phyloP scores from a whole-genome alignment of 2,797 vertebrate genomes.

The Takifugu rubripes region DNA sequence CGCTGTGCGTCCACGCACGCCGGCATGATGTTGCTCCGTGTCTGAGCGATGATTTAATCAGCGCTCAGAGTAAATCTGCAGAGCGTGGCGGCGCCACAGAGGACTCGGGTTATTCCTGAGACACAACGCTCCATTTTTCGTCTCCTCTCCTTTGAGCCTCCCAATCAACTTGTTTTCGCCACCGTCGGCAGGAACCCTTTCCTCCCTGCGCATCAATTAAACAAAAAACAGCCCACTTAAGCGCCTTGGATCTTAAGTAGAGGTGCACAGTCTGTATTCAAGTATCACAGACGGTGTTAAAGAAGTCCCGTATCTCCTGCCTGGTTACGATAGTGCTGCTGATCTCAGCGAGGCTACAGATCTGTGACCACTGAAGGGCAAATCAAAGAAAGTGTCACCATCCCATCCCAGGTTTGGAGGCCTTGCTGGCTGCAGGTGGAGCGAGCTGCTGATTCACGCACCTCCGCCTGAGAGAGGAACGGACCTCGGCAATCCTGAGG shows the following conservation, averaged over 20 bases:
- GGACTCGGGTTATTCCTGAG: constrained; percentile 45
- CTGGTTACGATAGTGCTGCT: no score
- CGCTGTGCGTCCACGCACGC: not conserved
- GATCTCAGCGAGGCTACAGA: no score
- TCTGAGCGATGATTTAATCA: constrained; percentile 57
- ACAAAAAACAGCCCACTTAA: constrained; percentile 34
- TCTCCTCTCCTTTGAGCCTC: constrained; percentile 44
- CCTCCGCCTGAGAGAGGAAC: constrained; percentile 67
- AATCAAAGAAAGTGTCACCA: no score
- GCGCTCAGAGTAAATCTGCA: constrained; percentile 40
- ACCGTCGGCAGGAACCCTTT: constrained; percentile 36
- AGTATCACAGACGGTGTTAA: constrained; percentile 16
- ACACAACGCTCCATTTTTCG: constrained; percentile 46
- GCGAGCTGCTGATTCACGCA: constrained; percentile 19
- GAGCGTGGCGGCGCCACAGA: constrained; percentile 32
- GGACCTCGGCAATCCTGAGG: constrained; percentile 13
- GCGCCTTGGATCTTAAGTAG: constrained; percentile 39
- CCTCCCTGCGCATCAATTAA: constrained; percentile 55
- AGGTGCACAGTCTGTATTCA: no score
- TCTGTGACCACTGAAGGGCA: no score
- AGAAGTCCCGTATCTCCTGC: not conserved
- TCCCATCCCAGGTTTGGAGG: no score
- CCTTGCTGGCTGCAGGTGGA: not conserved
- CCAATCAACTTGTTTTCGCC: constrained; percentile 60
- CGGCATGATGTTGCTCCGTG: constrained; percentile 4